Conservation (phyloP, 1,140 invertebrate genomes). For the Aphaenogaster rudis region DNA sequence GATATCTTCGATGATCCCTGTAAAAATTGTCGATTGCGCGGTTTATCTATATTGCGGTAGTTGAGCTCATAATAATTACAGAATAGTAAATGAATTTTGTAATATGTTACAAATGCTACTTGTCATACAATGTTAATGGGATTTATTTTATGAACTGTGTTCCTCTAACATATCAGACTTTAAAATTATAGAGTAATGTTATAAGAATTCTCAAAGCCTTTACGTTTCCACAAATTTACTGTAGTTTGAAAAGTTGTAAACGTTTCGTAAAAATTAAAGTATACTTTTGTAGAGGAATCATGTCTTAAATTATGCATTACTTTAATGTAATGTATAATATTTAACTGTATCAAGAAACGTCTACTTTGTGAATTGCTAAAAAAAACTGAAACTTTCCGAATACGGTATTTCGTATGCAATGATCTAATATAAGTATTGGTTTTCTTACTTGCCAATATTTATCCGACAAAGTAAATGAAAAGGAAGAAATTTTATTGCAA, state of each 20-base stretch:
- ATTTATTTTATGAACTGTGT: constrained; percentile 1
- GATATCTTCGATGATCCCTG: not conserved
- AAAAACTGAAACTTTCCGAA: constrained; percentile 13
- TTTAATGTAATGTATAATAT: constrained; percentile 4
- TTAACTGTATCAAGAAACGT: constrained; percentile 7
- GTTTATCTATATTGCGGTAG: not conserved
- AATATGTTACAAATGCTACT: not conserved
- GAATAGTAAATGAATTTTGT: not conserved
- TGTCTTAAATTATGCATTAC: not conserved
- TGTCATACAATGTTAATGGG: not conserved
- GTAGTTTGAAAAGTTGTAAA: not conserved
- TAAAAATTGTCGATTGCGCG: not conserved
- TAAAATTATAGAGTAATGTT: not conserved
- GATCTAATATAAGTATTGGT: not conserved
- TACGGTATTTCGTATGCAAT: not conserved
- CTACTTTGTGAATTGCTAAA: not conserved
- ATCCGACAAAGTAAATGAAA: not conserved
- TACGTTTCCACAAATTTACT: not conserved
- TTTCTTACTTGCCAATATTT: constrained; percentile 8
- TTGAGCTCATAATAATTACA: constrained; percentile 1
- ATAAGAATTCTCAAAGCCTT: not conserved
- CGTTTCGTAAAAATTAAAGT: not conserved
- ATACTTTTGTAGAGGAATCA: not conserved
- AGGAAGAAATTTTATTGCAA: not conserved
- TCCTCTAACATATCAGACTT: not conserved